Evolutionary conservation across 2,113 vertebrate species (phyloP).

Genomic region (Motacilla tschutschensis): DNA sequence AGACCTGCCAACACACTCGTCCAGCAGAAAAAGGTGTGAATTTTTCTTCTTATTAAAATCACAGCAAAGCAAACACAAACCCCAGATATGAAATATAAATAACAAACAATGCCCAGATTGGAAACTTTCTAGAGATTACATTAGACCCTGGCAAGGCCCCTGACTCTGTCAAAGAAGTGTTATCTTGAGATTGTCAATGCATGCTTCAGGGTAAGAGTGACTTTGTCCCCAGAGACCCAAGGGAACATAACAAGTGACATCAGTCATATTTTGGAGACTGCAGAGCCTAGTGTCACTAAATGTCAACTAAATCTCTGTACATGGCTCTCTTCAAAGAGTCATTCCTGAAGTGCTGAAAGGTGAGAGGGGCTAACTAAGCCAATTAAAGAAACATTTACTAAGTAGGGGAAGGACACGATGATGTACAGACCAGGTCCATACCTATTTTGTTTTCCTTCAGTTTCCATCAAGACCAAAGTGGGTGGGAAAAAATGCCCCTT

Average conservation of each 20-base stretch:
- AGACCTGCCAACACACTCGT: accelerated
- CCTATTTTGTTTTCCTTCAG: constrained; percentile 41
- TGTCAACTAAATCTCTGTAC: constrained; percentile 50
- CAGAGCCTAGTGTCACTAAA: constrained; percentile 32
- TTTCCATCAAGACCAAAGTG: constrained; percentile 16
- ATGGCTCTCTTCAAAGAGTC: constrained; percentile 55
- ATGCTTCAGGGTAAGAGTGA: constrained; percentile 44
- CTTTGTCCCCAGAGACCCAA: constrained; percentile 45
- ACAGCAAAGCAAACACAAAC: not conserved
- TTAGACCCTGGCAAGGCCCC: constrained; percentile 10
- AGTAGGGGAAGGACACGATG: not conserved
- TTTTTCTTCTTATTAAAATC: not conserved
- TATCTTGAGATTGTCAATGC: constrained; percentile 68
- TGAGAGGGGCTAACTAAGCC: constrained; percentile 41
- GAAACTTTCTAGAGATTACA: constrained; percentile 44
- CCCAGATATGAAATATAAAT: constrained; percentile 34
- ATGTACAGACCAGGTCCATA: constrained; percentile 46
- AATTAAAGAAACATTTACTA: constrained; percentile 58
- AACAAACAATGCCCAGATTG: constrained; percentile 32
- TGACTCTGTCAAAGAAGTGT: constrained; percentile 51
- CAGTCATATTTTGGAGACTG: constrained; percentile 51
- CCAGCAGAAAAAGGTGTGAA: not conserved
- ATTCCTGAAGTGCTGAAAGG: constrained; percentile 58
- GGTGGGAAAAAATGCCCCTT: constrained; percentile 20
- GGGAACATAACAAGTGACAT: constrained; percentile 50